Evolutionary conservation across 2,113 vertebrate genomes (phyloP).

Genomic region (Bucco capensis): DNA sequence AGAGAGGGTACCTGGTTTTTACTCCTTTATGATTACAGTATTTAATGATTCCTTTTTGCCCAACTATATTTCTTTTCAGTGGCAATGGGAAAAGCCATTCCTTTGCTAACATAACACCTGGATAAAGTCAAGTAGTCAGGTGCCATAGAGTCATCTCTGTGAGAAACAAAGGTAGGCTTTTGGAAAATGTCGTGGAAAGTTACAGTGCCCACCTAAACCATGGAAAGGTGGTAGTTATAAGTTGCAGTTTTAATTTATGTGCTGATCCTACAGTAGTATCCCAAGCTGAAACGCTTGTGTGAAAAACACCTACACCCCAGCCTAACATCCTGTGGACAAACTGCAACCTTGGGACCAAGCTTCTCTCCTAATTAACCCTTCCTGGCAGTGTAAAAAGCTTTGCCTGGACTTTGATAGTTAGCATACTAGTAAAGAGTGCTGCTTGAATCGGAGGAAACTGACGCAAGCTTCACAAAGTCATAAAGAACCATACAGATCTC

Average conservation of each 20-base stretch:
- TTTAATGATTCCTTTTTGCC: background rate
- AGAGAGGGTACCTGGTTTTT: background rate
- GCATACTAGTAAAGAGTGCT: background rate
- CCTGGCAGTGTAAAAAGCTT: background rate
- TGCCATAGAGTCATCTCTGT: background rate
- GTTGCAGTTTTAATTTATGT: background rate
- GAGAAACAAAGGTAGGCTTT: background rate
- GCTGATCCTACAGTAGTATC: background rate
- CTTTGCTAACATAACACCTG: background rate
- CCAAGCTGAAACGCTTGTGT: background rate
- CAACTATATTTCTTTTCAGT: background rate
- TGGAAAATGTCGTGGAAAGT: accelerated
- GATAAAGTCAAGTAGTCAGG: background rate
- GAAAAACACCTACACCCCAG: background rate
- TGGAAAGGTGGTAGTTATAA: background rate
- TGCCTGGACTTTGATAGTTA: background rate
- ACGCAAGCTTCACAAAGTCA: background rate
- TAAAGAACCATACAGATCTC: background rate
- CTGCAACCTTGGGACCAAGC: background rate
- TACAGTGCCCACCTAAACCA: background rate
- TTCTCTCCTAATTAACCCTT: background rate
- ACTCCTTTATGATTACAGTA: background rate
- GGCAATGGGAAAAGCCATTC: background rate
- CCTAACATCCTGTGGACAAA: accelerated
- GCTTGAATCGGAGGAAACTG: background rate